Evolutionary conservation across 2,797 vertebrate genomes (phyloP).

Genomic region (Triplophysa yarkandensis): DNA sequence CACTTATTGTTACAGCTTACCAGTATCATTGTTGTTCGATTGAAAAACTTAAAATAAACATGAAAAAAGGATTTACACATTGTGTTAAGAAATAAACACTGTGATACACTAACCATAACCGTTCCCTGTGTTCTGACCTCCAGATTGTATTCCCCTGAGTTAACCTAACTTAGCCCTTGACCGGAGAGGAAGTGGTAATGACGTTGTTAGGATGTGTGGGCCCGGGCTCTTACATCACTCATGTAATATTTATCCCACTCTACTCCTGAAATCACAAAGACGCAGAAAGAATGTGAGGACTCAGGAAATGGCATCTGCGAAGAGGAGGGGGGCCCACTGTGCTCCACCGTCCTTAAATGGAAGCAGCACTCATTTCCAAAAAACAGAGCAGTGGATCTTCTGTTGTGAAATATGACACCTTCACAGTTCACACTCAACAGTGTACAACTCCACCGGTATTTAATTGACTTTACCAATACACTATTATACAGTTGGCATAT

Average conservation of each 20-base stretch:
- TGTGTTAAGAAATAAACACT: background rate
- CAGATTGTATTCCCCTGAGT: slow-evolving; percentile 33
- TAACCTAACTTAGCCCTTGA: slow-evolving; percentile 20
- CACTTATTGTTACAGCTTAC: too few species aligned
- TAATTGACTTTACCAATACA: slow-evolving; percentile 1
- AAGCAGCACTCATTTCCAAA: slow-evolving; percentile 54
- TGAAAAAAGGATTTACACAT: background rate
- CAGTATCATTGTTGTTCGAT: too few species aligned
- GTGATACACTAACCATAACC: slow-evolving; percentile 23
- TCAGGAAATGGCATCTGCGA: slow-evolving; percentile 56
- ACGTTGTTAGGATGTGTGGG: slow-evolving; percentile 52
- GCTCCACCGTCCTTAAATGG: slow-evolving; percentile 61
- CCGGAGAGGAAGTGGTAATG: slow-evolving; percentile 54
- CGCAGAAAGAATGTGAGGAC: slow-evolving; percentile 50
- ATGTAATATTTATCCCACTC: slow-evolving; percentile 55
- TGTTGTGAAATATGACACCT: slow-evolving; percentile 61
- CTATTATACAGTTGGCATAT: background rate
- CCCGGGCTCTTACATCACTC: slow-evolving; percentile 51
- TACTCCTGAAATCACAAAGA: slow-evolving; percentile 55
- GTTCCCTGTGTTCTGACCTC: slow-evolving; percentile 18
- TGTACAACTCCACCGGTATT: slow-evolving; percentile 1
- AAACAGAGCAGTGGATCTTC: slow-evolving; percentile 39
- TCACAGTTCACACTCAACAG: background rate
- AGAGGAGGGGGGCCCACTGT: slow-evolving; percentile 41
- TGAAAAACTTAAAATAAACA: too few species aligned